Base-by-base conservation (phyloP, 2,888 invertebrate genomes). In the Chalcosyrphus nemorum region DNA sequence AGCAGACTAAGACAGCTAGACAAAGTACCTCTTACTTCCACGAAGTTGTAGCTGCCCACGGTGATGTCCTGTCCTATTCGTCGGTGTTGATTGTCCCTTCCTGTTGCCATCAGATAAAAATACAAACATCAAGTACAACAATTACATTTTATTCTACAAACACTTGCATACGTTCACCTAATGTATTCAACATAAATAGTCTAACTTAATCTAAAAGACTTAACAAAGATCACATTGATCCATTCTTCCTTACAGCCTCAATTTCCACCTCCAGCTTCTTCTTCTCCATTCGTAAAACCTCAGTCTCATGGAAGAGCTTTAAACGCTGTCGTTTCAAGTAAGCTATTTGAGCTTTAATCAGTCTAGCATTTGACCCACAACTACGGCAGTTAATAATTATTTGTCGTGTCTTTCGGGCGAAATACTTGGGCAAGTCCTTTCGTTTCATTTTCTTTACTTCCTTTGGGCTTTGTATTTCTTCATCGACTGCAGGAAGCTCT, bases 271-370 rank as follows among this genome's bases (percentile, higher is more conserved):
- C 52, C 0, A 82, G 27, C 15, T 78, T 78, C 19, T 54, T 6
- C 17, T 74, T 82, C 27, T 72, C 17, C 17, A 82, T 29, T 19
- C 41, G 54, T 9, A 82, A 50, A 13, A 82, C 13, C 7, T 66
- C 35, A 9, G 82, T 82, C 78, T 82, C 66, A 2, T 72, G 24
- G 11, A 50, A 47, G 3, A 82, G 19, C 13, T 82, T 82, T 19
- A 17, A 6, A 4, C 78, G 32, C 2, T 70, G 54, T 7, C 78
- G 61, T n/a, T 21, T 72, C 17, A 82, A 5, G 9, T 68, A 78
- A 1, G 72, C 56, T 24, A 78, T 74, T 17, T 82, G 82, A 78
- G 77, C 61, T 41, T 47, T 82, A 6, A 82, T 74, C 24, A 82
- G 47, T 27, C 66, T 78, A 15, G 78, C 78, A 11, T 78, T 78